These are phyloP conservation scores for Elanoides forficatus DNA, from an alignment of 2,113 vertebrate species.

Conservation along the genomic window DNA sequence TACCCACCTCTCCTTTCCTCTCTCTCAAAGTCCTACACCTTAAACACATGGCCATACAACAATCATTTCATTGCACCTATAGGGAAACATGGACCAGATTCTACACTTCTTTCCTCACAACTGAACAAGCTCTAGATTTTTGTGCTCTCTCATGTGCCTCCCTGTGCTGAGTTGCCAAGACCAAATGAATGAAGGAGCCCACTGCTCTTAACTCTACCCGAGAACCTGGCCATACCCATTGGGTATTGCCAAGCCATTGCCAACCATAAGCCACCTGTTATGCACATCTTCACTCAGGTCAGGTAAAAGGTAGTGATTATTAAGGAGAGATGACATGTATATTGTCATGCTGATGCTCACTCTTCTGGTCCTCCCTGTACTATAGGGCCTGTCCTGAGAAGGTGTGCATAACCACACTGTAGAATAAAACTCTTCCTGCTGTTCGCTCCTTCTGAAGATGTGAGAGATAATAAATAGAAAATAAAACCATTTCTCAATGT, in stretches of 20 bases:
- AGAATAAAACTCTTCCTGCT: background rate
- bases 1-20: background rate
- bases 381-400: background rate
- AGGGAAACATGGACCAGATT: fast-evolving
- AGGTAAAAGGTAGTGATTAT: background rate
- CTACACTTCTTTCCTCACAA: background rate
- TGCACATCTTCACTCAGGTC: background rate
- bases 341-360: background rate
- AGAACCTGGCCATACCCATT: background rate
- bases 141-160: background rate
- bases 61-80: background rate
- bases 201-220: background rate
- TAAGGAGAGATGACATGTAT: fast-evolving
- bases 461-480: background rate
- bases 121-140: background rate
- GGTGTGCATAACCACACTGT: background rate
- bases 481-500: background rate
- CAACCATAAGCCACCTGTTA: background rate
- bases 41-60: fast-evolving
- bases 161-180: background rate
- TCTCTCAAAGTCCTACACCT: background rate
- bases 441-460: background rate
- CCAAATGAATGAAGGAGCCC: background rate
- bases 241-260: background rate
- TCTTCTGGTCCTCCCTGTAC: background rate